Evolutionary conservation across 1,140 invertebrate genomes (phyloP).

Genomic region (Cydia fagiglandana): DNA sequence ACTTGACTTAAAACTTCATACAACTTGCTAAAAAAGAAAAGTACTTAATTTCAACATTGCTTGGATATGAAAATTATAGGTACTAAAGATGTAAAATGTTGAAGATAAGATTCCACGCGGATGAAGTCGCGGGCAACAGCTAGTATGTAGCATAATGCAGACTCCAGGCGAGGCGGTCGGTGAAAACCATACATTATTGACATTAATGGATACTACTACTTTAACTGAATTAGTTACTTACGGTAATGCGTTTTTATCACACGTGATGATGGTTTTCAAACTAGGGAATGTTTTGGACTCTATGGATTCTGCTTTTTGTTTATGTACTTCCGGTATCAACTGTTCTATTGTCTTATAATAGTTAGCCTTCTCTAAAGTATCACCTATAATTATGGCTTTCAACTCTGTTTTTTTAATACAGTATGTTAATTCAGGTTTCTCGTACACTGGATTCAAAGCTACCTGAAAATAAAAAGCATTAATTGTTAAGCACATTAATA

Average conservation of each 20-base stretch:
- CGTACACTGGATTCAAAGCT: constrained; percentile 92
- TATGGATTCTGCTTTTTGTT: constrained; percentile 61
- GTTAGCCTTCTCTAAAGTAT: constrained; percentile 83
- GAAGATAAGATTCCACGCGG: too few species aligned
- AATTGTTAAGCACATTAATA: background rate
- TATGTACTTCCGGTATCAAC: constrained; percentile 78
- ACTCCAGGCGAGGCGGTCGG: too few species aligned
- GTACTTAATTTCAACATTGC: too few species aligned
- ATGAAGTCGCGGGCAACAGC: too few species aligned
- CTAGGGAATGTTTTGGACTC: constrained; percentile 65
- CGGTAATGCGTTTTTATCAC: constrained; percentile 76
- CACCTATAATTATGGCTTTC: constrained; percentile 86
- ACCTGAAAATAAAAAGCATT: constrained; percentile 79
- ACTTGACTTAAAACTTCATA: too few species aligned
- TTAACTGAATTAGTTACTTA: constrained; percentile 66
- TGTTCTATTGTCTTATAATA: constrained; percentile 85
- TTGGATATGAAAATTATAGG: too few species aligned
- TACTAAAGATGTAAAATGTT: too few species aligned
- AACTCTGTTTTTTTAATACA: constrained; percentile 88
- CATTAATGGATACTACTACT: too few species aligned
- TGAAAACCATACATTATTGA: too few species aligned
- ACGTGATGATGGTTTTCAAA: constrained; percentile 81
- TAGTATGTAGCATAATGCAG: too few species aligned
- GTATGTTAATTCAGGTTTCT: constrained; percentile 87
- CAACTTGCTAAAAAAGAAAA: too few species aligned